Base-by-base conservation (phyloP, 2,113 vertebrate genomes). In the Sylvilagus bachmani region DNA sequence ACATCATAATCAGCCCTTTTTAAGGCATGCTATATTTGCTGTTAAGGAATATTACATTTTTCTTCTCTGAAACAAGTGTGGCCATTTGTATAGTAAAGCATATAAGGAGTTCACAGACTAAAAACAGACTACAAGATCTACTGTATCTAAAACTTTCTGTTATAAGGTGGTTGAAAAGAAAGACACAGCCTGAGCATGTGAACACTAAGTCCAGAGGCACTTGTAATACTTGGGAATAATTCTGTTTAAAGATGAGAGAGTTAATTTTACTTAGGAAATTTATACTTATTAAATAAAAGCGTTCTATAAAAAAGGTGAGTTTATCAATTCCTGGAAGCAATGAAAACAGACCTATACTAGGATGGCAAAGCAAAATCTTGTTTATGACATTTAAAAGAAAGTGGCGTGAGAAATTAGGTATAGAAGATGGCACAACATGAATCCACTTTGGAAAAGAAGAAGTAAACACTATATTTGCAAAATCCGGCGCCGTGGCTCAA, bases 81-180 rank as follows among this genome's bases (percentile, higher is more conserved):
- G 22, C 13, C 6, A 85, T 64, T 79, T 95, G 89, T 73, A 67
- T 66, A 89, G 89, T 85, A 92, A 92, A 64, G 9, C 44, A 71
- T 71, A 24, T 53, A 73, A 58, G 38, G 19, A 7, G 27, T 38
- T 36, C 9, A 49, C n/a, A 4, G 49, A 78, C n/a, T 62, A 11
- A 49, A 61, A 62, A 22, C 33, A 73, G 55, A 64, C 36, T 77
- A 2, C 25, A 82, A 82, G 6, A 44, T 14, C 58, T 62, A 64
- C 79, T 64, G 24, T 27, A 36, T 38, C 13, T 17, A 82, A 82
- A 17, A 38, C 62, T 84, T 67, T 69, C 31, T n/a, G 22, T 31
- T 19, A 66, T 38, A 62, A 12, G 16, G 5, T 66, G 2, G 64
- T 49, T 83, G 5, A 83, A 21, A 66, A 36, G 36, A 83, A 82